Conservation (phyloP, 1,140 invertebrate genomes). For the Drosophila baimaii region DNA sequence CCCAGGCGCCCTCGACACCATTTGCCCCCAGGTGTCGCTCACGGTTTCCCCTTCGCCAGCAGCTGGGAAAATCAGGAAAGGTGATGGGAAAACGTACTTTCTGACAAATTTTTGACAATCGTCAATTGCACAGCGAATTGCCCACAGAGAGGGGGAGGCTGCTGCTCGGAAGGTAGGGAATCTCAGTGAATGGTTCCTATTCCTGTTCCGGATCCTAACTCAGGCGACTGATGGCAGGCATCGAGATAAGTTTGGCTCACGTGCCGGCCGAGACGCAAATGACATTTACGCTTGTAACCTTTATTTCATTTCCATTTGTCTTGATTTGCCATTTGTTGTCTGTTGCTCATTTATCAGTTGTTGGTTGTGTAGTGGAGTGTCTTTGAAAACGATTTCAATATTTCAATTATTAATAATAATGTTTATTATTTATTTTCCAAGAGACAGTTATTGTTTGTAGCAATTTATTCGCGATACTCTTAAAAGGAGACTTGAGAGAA, state of each 20-base stretch:
- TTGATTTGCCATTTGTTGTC: conserved; percentile 57
- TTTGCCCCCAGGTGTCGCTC: conserved; percentile 45
- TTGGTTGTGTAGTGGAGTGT: conserved; percentile 4
- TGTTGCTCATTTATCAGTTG: conserved; percentile 39
- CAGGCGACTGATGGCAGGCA: conserved; percentile 52
- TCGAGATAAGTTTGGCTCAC: conserved; percentile 70
- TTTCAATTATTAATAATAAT: conserved; percentile 16
- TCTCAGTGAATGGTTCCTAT: conserved; percentile 17
- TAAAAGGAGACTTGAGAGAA: no score
- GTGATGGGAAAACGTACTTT: conserved; percentile 53
- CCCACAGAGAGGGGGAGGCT: not conserved
- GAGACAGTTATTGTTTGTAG: no score
- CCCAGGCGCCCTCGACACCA: conserved; percentile 10
- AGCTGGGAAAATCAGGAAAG: conserved; percentile 51
- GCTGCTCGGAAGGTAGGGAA: not conserved
- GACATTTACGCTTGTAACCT: conserved; percentile 63
- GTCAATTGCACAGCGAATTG: conserved; percentile 68
- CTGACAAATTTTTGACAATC: conserved; percentile 80
- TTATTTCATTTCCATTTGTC: conserved; percentile 64
- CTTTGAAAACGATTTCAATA: not conserved
- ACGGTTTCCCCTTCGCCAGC: conserved; percentile 10
- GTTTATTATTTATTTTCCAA: not conserved
- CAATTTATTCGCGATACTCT: not conserved
- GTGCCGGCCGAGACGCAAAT: conserved; percentile 62
- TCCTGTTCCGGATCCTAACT: conserved; percentile 46